These are phyloP conservation scores for Caenorhabditis wallacei DNA, from an alignment of 2,888 invertebrate species.

Conservation along the genomic window DNA sequence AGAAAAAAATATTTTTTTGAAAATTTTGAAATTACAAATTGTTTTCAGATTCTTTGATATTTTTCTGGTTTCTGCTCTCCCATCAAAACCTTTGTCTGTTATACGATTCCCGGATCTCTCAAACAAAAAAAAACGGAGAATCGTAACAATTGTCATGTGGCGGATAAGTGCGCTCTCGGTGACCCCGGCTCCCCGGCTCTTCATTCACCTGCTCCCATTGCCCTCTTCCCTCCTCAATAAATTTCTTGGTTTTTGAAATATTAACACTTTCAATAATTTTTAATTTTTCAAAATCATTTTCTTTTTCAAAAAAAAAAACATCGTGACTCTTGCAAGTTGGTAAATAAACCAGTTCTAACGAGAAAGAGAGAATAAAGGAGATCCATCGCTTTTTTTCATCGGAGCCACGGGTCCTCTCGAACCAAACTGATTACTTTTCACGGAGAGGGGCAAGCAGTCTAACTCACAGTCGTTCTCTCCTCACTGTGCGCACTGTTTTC, in stretches of 20 bases:
- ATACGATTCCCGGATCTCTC: background rate
- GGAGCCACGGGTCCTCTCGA: slow-evolving; percentile 52
- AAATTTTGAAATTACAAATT: no score
- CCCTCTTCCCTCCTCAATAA: background rate
- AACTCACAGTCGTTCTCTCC: slow-evolving; percentile 32
- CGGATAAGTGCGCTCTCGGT: slow-evolving; percentile 20
- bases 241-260: background rate
- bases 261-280: background rate
- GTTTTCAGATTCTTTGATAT: no score
- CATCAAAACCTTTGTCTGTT: background rate
- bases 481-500: slow-evolving; percentile 42
- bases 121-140: slow-evolving; percentile 15
- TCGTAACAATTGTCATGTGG: slow-evolving; percentile 57
- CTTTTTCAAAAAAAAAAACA: background rate
- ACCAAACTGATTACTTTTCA: slow-evolving; percentile 61
- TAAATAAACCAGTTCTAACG: slow-evolving; percentile 37
- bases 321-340: slow-evolving; percentile 21
- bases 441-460: slow-evolving; percentile 28
- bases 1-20: no score
- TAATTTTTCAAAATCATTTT: background rate
- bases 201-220: slow-evolving; percentile 19
- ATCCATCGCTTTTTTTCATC: slow-evolving; percentile 15
- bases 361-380: slow-evolving; percentile 11
- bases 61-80: background rate
- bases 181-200: slow-evolving; percentile 34